These are phyloP conservation scores for Grammomys surdaster DNA, from an alignment of 2,113 vertebrate genomes.

Conservation along the genomic window DNA sequence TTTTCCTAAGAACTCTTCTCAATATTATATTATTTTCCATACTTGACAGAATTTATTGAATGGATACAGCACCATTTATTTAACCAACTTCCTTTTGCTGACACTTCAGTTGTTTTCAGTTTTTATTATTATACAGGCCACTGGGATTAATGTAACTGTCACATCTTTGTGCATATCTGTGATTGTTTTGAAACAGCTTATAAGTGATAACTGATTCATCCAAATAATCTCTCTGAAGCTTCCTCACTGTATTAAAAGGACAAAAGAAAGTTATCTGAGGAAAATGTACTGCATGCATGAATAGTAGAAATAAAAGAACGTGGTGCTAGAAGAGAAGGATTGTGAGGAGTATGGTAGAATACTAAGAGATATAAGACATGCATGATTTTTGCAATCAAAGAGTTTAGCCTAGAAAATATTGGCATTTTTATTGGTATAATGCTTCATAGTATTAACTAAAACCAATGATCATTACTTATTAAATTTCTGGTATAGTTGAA, in stretches of 20 bases:
- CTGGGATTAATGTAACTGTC: background rate
- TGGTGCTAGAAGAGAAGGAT: background rate
- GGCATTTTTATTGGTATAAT: background rate
- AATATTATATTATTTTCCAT: background rate
- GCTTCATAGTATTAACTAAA: slow-evolving; percentile 18
- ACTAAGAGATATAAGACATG: background rate
- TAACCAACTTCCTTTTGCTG: background rate
- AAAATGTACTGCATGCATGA: slow-evolving; percentile 1
- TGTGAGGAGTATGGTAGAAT: background rate
- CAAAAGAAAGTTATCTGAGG: background rate
- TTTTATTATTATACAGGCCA: background rate
- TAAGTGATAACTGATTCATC: slow-evolving; percentile 19
- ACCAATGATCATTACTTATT: background rate
- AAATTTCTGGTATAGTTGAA: background rate
- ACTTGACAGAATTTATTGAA: background rate
- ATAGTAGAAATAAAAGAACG: background rate
- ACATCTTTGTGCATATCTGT: slow-evolving; percentile 35
- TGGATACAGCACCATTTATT: background rate
- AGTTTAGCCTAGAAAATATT: background rate
- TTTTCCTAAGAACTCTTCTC: background rate
- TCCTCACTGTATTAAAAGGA: background rate
- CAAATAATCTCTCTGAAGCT: slow-evolving; percentile 1
- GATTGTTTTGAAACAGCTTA: slow-evolving; percentile 31
- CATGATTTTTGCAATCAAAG: background rate
- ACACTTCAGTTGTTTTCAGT: slow-evolving; percentile 4